Evolutionary conservation across 2,113 vertebrate genomes (phyloP), one percentile per base, ranked within the genome.

Genomic region (Puffinus mauretanicus): DNA sequence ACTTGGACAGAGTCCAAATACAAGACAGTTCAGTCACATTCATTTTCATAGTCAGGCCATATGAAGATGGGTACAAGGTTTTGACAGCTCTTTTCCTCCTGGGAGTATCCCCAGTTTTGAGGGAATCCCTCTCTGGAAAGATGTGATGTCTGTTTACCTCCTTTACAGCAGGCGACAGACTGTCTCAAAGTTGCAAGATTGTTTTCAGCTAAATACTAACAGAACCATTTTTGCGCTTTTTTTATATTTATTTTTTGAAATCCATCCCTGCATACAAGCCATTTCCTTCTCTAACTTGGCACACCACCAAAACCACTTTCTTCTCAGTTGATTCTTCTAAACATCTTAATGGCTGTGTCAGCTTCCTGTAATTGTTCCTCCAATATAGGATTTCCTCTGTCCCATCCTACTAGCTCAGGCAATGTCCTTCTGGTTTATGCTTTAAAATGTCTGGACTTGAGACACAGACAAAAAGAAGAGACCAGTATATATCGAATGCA

Each of bases 281-380:
- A 67, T 95, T 97, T 96, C 69, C 82, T 96, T 93, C 80, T 94
- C 77, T 86, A 77, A 82, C 93, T 89, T 97, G 96, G 97, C 96
- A 88, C 29, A 20, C 61, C n/a, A 92, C 66, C 92, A 96, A 95
- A 96, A 34, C 49, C 38, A 91, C 89, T 97, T 97, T 97, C 95
- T 94, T 97, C 93, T 96, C 85, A 55, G 62, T 96, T 97, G 89
- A 90, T 94, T 96, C 96, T 98, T 98, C 94, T 94, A 96, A 97
- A 95, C 87, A 86, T 96, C 94, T 98, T 98, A 97, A 97, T 90
- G 95, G 36, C 73, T 97, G 17, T 92, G 96, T 98, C 97, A 98
- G 75, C 97, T 98, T 98, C 98, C 98, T 96, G 91, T 94, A 91
- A 98, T 98, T 98, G 98, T 98, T 98, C 89, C 94, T 81, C 36